Evolutionary conservation across 1,140 invertebrate species (phyloP).

Genomic region (Andricus grossulariae): DNA sequence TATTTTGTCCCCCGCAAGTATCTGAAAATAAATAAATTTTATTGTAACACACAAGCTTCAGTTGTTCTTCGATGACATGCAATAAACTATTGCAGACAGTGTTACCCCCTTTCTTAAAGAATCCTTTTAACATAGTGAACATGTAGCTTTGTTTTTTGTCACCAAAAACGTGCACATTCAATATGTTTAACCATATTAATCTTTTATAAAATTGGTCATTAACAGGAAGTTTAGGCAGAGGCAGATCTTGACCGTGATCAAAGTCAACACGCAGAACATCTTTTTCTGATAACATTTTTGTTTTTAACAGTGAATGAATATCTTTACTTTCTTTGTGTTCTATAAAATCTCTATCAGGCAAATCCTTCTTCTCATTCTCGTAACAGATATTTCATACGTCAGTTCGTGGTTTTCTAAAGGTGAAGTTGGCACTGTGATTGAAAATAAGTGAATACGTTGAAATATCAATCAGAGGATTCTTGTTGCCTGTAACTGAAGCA

Average conservation of each 20-base stretch:
- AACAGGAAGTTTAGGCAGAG: no score
- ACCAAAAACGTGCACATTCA: no score
- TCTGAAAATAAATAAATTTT: conserved; percentile 31
- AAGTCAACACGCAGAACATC: conserved; percentile 14
- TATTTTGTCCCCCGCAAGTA: conserved; percentile 2
- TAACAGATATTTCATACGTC: conserved; percentile 43
- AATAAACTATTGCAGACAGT: not conserved
- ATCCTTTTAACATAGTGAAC: no score
- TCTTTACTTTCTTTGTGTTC: no score
- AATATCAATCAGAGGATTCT: not conserved
- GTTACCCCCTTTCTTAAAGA: conserved; percentile 18
- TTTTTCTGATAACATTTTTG: not conserved
- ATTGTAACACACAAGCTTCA: not conserved
- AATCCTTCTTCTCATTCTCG: no score
- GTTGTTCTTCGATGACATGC: not conserved
- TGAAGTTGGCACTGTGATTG: conserved; percentile 37
- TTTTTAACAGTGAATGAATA: not conserved
- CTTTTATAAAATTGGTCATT: no score
- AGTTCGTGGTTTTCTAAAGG: conserved; percentile 34
- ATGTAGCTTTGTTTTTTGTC: no score
- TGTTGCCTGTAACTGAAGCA: not conserved
- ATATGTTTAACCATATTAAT: no score
- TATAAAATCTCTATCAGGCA: no score
- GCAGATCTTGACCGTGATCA: conserved; percentile 6
- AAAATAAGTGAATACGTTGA: no score